Conservation (phyloP, 2,888 invertebrate genomes). For the Bruchidius siliquastri region DNA sequence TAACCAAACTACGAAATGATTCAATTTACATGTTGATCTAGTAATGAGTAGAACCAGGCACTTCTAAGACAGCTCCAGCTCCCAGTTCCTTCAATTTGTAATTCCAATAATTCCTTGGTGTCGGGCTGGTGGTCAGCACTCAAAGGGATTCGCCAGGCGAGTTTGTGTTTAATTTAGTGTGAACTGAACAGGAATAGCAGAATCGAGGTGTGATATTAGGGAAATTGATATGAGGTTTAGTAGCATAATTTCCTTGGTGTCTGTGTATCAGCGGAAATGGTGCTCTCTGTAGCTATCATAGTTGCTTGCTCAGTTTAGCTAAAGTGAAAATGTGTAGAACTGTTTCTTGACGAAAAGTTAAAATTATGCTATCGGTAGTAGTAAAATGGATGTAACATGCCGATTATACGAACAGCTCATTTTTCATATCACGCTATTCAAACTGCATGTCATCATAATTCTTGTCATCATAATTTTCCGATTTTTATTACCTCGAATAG, state of each 20-base stretch:
- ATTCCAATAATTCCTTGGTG: not conserved
- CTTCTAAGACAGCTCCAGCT: not conserved
- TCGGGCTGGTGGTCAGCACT: not conserved
- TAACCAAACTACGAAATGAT: not conserved
- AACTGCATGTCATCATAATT: no score
- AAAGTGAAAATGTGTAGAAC: no score
- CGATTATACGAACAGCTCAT: no score
- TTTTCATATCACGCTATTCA: no score
- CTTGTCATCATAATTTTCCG: no score
- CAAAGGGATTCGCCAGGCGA: not conserved
- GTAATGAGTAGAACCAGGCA: not conserved
- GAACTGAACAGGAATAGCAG: not conserved
- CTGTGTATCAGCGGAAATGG: not conserved
- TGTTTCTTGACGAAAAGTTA: no score
- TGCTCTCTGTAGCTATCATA: not conserved
- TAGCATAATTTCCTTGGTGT: not conserved
- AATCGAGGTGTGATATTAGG: not conserved
- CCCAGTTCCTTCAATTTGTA: not conserved
- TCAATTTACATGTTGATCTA: not conserved
- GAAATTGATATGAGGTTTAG: not conserved
- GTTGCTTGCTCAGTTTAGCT: not conserved
- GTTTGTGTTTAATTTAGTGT: not conserved
- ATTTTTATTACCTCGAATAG: no score
- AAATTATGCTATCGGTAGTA: no score
- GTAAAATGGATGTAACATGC: no score